Evolutionary conservation across 2,797 vertebrate genomes (phyloP).

Genomic region (Poecile montanus): DNA sequence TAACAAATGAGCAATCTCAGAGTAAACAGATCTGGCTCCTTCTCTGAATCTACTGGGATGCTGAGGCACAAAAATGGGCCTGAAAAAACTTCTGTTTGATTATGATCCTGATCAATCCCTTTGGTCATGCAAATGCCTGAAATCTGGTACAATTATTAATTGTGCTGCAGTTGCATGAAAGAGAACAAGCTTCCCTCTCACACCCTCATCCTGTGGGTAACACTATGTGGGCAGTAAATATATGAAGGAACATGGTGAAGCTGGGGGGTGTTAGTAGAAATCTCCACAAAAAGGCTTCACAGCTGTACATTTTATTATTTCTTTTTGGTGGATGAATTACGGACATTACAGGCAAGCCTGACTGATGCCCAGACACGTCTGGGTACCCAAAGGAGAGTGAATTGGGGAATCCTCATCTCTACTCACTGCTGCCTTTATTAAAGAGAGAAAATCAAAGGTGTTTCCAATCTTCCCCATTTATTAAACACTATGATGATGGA

Average conservation of each 20-base stretch:
- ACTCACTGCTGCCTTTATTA: background rate
- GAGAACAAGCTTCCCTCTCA: slow-evolving; percentile 16
- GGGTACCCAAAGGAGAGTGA: background rate
- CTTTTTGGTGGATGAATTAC: background rate
- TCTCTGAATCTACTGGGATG: slow-evolving; percentile 10
- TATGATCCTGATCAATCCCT: background rate
- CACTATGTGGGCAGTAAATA: slow-evolving; percentile 36
- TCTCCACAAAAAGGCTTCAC: background rate
- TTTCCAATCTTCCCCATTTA: background rate
- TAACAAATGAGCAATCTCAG: background rate
- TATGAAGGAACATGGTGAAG: background rate
- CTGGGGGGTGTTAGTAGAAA: background rate
- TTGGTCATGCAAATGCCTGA: background rate
- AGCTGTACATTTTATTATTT: background rate
- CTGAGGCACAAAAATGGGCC: background rate
- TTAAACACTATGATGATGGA: background rate
- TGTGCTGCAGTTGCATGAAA: slow-evolving; percentile 36
- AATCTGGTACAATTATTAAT: slow-evolving; percentile 48
- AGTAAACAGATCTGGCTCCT: slow-evolving; percentile 21
- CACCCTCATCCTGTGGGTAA: background rate
- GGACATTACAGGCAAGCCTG: background rate
- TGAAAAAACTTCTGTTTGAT: background rate
- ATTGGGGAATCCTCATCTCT: background rate
- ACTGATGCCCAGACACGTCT: fast-evolving
- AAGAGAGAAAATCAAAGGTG: background rate